A percentile compares a stretch with the other conserved stretches of the same genome.
Evolutionary conservation across 1,140 invertebrate genomes (phyloP).

Genomic region (Trachelipus rathkii): DNA sequence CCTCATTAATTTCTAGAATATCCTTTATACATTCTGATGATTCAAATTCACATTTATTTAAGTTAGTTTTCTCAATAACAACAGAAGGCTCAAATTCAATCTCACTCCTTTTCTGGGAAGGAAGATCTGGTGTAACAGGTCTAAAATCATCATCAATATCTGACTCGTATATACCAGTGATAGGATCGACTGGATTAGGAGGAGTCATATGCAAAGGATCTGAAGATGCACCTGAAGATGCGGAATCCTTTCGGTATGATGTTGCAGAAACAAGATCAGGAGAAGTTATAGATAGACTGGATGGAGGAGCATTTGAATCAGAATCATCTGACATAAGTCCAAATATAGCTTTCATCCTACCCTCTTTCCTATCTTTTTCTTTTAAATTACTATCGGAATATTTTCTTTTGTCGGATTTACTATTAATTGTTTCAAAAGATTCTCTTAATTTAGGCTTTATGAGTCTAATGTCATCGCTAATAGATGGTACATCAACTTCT

Average conservation of each 20-base stretch:
- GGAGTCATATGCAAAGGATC: conserved; percentile 35
- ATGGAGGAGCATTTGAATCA: conserved; percentile 43
- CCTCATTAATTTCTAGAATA: conserved; percentile 3
- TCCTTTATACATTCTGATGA: conserved; percentile 19
- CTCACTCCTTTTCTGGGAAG: neutral
- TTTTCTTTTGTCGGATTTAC: conserved; percentile 32
- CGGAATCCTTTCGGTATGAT: conserved; percentile 32
- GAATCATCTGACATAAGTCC: conserved; percentile 74
- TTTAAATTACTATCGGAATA: conserved; percentile 49
- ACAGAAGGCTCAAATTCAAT: neutral
- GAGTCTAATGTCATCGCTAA: conserved; percentile 35
- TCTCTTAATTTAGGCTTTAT: conserved; percentile 38
- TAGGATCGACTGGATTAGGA: conserved; percentile 20
- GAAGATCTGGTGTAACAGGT: conserved; percentile 19
- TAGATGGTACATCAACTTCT: neutral
- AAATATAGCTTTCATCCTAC: conserved; percentile 81
- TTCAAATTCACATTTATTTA: neutral
- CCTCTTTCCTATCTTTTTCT: conserved; percentile 54
- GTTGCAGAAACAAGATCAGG: conserved; percentile 27
- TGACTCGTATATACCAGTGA: conserved; percentile 34
- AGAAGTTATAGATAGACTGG: conserved; percentile 18
- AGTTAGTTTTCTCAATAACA: neutral
- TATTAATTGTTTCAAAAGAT: conserved; percentile 31
- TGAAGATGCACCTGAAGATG: conserved; percentile 30
- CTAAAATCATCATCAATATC: conserved; percentile 34